phyloP scores from a whole-genome alignment of 2,113 vertebrate genomes.

The Macaca nemestrina region DNA sequence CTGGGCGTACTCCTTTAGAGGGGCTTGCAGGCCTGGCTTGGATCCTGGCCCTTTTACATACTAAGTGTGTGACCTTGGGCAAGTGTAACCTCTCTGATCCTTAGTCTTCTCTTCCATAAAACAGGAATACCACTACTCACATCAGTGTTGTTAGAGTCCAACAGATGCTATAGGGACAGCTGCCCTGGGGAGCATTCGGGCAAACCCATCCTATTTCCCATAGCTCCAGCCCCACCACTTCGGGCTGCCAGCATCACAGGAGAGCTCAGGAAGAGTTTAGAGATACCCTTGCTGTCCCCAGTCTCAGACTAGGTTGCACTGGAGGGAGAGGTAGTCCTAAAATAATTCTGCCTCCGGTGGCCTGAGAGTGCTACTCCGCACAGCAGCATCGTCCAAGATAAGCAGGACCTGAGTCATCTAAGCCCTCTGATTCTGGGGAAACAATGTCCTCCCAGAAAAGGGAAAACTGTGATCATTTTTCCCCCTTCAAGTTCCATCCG shows the following conservation, averaged over 20 bases:
- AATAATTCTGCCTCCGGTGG: not conserved
- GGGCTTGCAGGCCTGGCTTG: not conserved
- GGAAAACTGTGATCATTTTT: not conserved
- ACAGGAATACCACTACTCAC: not conserved
- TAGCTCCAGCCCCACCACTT: not conserved
- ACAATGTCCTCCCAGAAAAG: not conserved
- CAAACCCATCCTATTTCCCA: not conserved
- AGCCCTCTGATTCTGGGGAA: not conserved
- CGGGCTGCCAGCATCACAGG: not conserved
- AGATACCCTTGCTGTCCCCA: not conserved
- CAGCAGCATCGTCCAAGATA: not conserved
- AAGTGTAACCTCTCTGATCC: not conserved
- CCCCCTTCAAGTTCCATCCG: not conserved
- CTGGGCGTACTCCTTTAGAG: not conserved
- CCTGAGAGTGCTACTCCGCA: not conserved
- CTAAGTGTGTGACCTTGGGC: not conserved
- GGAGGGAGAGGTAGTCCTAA: not conserved
- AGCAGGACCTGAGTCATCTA: not conserved
- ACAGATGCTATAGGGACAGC: not conserved
- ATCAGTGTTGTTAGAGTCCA: not conserved
- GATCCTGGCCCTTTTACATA: not conserved
- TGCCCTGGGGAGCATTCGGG: not conserved
- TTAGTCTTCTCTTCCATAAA: not conserved
- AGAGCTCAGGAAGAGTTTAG: not conserved
- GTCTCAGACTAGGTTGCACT: not conserved